Evolutionary conservation across 2,888 invertebrate genomes (phyloP), one percentile per base, ranked within the genome.

Genomic region (Parascotia fuliginaria): DNA sequence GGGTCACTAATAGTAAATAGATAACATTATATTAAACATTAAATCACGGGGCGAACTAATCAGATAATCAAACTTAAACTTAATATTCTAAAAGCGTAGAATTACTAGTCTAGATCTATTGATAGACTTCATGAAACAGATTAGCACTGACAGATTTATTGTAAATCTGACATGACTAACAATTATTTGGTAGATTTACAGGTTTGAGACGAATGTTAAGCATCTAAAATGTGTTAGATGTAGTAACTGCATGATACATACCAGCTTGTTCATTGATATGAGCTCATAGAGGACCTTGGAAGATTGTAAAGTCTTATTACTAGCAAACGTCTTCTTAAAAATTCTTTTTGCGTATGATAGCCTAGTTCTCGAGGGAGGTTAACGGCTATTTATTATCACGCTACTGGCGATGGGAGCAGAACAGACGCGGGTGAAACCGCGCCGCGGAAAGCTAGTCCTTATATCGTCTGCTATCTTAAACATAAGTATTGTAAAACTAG

Each of bases 401-500:
- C n/a, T n/a, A n/a, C n/a, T n/a, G n/a, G n/a, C n/a, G n/a, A n/a
- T n/a, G n/a, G n/a, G n/a, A n/a, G n/a, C n/a, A n/a, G n/a, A n/a
- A n/a, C n/a, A n/a, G n/a, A n/a, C n/a, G n/a, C n/a, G n/a, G n/a
- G n/a, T n/a, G n/a, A n/a, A n/a, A n/a, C n/a, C n/a, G n/a, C n/a
- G n/a, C n/a, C n/a, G n/a, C n/a, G n/a, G n/a, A 7, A 4, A 24
- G 7, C 1, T 3, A 33, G 22, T 24, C 22, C 32, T 11, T 3
- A 12, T 13, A 40, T 31, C 13, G 14, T 22, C 22, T 14, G 32
- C 14, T 42, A 24, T 13, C 27, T n/a, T 34, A 22, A 41, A 48
- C 37, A 51, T 47, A 54, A 37, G 32, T 42, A 40, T 40, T 46
- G 55, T 51, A 47, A 48, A 52, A 53, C 52, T 65, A 55, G 55